These are phyloP conservation scores for Drosophila trapezifrons DNA, from an alignment of 1,140 invertebrate species.

Conservation along the genomic window DNA sequence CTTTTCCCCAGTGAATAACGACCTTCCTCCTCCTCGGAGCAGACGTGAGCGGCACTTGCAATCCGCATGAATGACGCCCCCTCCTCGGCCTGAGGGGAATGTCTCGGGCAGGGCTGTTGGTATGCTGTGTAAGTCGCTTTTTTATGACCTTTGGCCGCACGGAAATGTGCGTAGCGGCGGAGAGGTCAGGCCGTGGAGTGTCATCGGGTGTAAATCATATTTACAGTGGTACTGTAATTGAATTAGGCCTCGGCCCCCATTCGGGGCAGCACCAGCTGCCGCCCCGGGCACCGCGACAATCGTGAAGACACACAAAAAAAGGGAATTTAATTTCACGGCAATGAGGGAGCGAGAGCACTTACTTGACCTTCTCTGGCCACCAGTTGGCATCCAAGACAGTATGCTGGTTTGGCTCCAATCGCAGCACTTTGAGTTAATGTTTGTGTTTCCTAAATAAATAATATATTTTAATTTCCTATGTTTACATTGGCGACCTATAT, in stretches of 20 bases:
- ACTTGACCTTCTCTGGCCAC: slow-evolving; percentile 31
- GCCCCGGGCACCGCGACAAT: slow-evolving; percentile 10
- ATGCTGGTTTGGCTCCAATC: background rate
- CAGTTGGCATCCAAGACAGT: background rate
- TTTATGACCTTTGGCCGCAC: slow-evolving; percentile 68
- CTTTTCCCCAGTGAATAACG: slow-evolving; percentile 31
- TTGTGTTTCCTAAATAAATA: background rate
- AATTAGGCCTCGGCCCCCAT: slow-evolving; percentile 55
- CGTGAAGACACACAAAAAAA: slow-evolving; percentile 14
- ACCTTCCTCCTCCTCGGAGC: slow-evolving; percentile 1
- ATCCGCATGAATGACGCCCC: slow-evolving; percentile 38
- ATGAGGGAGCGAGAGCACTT: slow-evolving; percentile 28
- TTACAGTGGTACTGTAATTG: slow-evolving; percentile 76
- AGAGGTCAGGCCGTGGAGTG: slow-evolving; percentile 27
- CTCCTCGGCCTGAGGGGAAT: slow-evolving; percentile 11
- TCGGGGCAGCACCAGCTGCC: background rate
- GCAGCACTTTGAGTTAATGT: background rate
- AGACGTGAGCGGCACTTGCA: slow-evolving; percentile 45
- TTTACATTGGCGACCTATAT: too few species aligned
- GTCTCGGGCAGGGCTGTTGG: background rate
- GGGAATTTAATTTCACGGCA: slow-evolving; percentile 60
- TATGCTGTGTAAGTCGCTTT: slow-evolving; percentile 58
- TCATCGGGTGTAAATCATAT: slow-evolving; percentile 71
- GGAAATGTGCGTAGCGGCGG: slow-evolving; percentile 60
- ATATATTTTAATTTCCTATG: too few species aligned